A percentile compares a stretch with the other conserved stretches of the same genome.
These are phyloP conservation scores for Erythrolamprus reginae DNA, from an alignment of 2,113 vertebrate species.

Conservation along the genomic window DNA sequence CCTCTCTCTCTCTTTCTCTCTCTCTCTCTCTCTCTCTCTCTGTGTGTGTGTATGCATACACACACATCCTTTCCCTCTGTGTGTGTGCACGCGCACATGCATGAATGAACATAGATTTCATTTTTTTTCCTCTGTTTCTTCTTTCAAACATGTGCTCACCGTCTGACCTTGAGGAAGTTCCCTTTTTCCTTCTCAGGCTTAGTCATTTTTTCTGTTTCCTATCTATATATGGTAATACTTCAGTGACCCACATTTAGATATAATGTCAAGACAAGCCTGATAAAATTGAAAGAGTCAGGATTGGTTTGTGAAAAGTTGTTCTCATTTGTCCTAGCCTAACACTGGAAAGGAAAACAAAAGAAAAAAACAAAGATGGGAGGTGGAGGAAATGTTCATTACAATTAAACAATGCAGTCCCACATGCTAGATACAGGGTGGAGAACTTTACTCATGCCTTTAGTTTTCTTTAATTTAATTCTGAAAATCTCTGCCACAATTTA, in stretches of 20 bases:
- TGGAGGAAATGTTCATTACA: neutral
- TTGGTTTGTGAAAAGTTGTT: neutral
- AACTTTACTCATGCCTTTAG: neutral
- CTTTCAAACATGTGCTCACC: neutral
- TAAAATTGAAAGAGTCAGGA: neutral
- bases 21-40: neutral
- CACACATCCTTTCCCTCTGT: no score
- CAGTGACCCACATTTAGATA: neutral
- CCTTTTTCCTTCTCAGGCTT: neutral
- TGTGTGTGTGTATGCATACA: neutral
- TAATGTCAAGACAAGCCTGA: neutral
- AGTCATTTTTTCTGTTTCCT: neutral
- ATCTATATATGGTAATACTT: neutral
- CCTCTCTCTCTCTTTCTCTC: neutral
- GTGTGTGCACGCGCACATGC: rapidly evolving
- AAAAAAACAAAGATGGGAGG: neutral
- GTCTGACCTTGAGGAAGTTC: neutral
- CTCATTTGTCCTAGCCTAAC: neutral
- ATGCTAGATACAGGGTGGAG: neutral
- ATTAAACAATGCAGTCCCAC: neutral
- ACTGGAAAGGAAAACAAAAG: neutral
- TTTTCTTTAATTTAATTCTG: neutral
- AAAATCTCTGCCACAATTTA: neutral
- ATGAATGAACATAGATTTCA: neutral
- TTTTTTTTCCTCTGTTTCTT: neutral